Percentiles rank a stretch among this genome's conserved stretches.
phyloP scores from a whole-genome alignment of 2,797 vertebrate species.

The Otus scops region DNA sequence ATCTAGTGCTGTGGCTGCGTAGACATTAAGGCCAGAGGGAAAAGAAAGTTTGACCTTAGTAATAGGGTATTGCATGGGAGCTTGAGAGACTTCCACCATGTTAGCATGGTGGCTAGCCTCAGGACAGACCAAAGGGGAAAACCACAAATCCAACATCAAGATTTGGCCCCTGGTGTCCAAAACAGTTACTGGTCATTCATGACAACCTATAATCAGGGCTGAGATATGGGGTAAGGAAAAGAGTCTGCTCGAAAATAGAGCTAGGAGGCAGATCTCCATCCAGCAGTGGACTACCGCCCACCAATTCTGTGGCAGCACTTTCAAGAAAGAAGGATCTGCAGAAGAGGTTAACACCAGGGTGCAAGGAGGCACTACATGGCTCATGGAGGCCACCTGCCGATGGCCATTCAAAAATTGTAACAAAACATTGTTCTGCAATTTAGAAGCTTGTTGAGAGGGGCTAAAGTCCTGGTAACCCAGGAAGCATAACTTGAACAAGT shows the following conservation, averaged over 20 bases:
- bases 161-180: neutral
- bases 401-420: neutral
- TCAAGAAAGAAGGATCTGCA: neutral
- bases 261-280: neutral
- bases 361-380: neutral
- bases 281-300: neutral
- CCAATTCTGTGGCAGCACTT: neutral
- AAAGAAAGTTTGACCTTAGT: neutral
- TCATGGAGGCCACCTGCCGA: neutral
- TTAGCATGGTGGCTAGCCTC: neutral
- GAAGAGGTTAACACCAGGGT: neutral
- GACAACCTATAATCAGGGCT: neutral
- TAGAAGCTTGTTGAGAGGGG: neutral
- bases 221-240: neutral
- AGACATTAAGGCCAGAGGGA: neutral
- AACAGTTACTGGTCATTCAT: neutral
- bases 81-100: neutral
- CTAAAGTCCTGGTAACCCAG: rapidly evolving
- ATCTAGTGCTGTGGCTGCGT: neutral
- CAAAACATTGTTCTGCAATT: neutral
- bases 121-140: neutral
- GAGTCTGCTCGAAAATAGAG: neutral
- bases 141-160: neutral
- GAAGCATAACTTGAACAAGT: neutral
- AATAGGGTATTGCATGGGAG: neutral